Base-by-base conservation (phyloP, 2,797 vertebrate species). In the Falco columbarius region DNA sequence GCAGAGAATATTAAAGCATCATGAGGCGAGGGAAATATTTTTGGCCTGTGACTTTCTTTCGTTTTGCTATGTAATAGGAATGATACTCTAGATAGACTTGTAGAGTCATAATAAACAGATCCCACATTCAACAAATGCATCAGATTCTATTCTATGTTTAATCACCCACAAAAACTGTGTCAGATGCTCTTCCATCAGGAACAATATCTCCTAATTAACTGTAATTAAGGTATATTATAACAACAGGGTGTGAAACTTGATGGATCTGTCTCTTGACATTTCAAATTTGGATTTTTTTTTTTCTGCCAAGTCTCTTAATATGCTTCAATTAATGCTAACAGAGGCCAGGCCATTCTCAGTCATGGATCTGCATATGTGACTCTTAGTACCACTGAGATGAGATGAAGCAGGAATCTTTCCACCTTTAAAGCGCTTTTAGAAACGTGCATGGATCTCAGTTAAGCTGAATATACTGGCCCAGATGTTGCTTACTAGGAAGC, bases 171-270 rank as follows among this genome's bases (percentile, higher is more conserved):
- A 93, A 96, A 94, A 72, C 79, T 85, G 51, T 90, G 65, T 97
- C 83, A 90, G 93, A 92, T 89, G 90, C 70, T 95, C 88, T 94
- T 97, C 92, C 71, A 87, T 66, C 49, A 97, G 90, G 86, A 95
- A 87, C 96, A 96, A 81, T 94, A 91, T 93, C 72, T 94, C 79
- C 68, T 85, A 91, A 95, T 96, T 92, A 95, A 83, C 89, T 74
- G 56, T 77, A 92, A 95, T 97, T 97, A 92, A 97, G 84, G 92
- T 96, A 42, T 96, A 91, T 87, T 96, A 79, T 91, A 96, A 91
- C 90, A 91, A 89, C 92, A 95, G 90, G 89, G 94, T 93, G 81
- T 85, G 83, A 93, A 92, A 91, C 74, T 89, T 72, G 84, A 89
- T 96, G 79, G 38, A 96, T 94, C 81, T 92, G 79, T 94, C 96